Conservation (phyloP, 2,797 vertebrate species). For the Leptodactylus fallax region DNA sequence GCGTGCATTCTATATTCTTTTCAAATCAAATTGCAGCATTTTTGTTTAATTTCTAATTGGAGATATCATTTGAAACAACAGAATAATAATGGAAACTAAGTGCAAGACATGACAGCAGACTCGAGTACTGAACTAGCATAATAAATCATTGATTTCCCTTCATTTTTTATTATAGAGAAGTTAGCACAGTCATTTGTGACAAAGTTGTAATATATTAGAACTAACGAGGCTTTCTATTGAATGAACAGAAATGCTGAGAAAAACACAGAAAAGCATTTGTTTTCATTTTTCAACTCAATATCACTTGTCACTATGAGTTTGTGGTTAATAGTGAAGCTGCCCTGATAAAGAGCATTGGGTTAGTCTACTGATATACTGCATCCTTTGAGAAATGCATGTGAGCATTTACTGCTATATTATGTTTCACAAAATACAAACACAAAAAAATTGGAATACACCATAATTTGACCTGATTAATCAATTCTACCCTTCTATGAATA, state of each 20-base stretch:
- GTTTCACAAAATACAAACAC: no score
- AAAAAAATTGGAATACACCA: no score
- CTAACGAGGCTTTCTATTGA: slow-evolving; percentile 44
- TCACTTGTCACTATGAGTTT: slow-evolving; percentile 44
- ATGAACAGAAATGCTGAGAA: slow-evolving; percentile 31
- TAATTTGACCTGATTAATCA: no score
- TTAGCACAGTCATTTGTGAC: slow-evolving; percentile 51
- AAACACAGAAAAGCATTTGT: slow-evolving; percentile 42
- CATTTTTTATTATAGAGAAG: slow-evolving; percentile 49
- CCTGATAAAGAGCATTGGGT: slow-evolving; percentile 8
- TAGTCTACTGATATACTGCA: slow-evolving; percentile 18
- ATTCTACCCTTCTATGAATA: no score
- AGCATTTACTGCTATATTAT: neutral
- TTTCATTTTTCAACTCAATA: slow-evolving; percentile 50
- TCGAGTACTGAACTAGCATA: slow-evolving; percentile 8
- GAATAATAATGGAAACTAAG: slow-evolving; percentile 23
- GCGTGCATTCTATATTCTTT: neutral
- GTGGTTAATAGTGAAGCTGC: slow-evolving; percentile 26
- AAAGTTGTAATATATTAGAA: slow-evolving; percentile 55
- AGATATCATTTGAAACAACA: slow-evolving; percentile 22
- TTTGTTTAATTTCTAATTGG: neutral
- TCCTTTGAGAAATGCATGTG: neutral
- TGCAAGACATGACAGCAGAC: slow-evolving; percentile 9
- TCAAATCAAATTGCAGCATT: neutral
- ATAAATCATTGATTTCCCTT: slow-evolving; percentile 55